A percentile compares a stretch with the other conserved stretches of the same genome.
Conservation (phyloP, 2,113 vertebrate species). For the Marcusenius ussheri region DNA sequence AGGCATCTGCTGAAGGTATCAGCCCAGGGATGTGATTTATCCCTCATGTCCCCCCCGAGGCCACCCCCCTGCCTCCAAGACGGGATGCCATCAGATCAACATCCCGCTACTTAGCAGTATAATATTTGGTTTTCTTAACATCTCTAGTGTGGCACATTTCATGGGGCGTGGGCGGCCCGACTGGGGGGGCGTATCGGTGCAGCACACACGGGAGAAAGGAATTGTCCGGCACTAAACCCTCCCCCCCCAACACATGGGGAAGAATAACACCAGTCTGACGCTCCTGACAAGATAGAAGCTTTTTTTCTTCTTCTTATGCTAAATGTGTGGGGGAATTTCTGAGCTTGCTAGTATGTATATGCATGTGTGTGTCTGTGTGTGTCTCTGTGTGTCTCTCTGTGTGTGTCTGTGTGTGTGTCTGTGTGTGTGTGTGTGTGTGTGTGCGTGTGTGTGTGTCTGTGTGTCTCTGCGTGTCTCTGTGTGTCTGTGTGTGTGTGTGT, state of each 20-base stretch:
- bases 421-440: too few relatives aligned
- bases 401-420: too few relatives aligned
- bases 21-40: constrained; percentile 64
- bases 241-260: constrained; percentile 29
- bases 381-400: too few relatives aligned
- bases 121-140: constrained; percentile 64
- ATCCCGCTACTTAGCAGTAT: constrained; percentile 60
- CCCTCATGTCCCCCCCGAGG: constrained; percentile 43
- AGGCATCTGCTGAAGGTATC: constrained; percentile 55
- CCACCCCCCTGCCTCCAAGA: constrained; percentile 45
- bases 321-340: not conserved
- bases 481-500: too few relatives aligned
- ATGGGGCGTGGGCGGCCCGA: constrained; percentile 50
- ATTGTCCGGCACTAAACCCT: not conserved
- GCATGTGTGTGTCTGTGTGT: not conserved
- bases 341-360: not conserved
- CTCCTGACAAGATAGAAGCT: not conserved
- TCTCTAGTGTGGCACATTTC: constrained; percentile 52
- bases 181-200: constrained; percentile 9
- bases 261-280: constrained; percentile 33
- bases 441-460: too few relatives aligned
- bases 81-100: constrained; percentile 47
- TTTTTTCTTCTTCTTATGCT: not conserved
- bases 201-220: constrained; percentile 18
- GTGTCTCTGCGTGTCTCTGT: too few relatives aligned